Percentiles rank a stretch among this genome's conserved stretches.
These are phyloP conservation scores for Phylloscopus whistleri DNA, from an alignment of 2,113 vertebrate genomes.

Conservation along the genomic window DNA sequence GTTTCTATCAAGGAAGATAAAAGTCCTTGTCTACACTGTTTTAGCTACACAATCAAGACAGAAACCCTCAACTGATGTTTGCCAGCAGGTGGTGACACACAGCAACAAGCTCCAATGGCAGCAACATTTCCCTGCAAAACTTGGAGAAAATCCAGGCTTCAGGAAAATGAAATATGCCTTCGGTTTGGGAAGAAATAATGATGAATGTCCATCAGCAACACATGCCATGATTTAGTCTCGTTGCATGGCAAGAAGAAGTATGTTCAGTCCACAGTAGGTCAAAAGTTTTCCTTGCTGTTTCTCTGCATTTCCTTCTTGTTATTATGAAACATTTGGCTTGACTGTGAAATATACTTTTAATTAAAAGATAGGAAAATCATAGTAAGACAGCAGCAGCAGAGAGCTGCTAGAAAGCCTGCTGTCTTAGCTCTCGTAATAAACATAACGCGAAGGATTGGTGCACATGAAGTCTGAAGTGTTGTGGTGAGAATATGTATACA, in stretches of 20 bases:
- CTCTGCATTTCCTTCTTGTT: constrained; percentile 45
- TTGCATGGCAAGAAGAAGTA: constrained; percentile 37
- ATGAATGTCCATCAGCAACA: constrained; percentile 42
- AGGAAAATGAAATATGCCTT: constrained; percentile 59
- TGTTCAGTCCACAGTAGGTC: constrained; percentile 37
- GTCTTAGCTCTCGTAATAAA: constrained; percentile 4
- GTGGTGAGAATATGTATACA: not conserved
- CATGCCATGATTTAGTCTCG: not conserved
- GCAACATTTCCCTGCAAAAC: constrained; percentile 37
- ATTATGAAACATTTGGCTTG: constrained; percentile 53
- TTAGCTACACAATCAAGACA: not conserved
- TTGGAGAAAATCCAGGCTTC: constrained; percentile 59
- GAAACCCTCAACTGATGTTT: constrained; percentile 42
- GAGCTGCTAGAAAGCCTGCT: constrained; percentile 39
- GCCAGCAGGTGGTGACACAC: constrained; percentile 74
- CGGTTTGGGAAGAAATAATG: constrained; percentile 54
- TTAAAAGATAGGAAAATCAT: constrained; percentile 71
- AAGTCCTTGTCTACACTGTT: constrained; percentile 24
- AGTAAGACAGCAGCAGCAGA: constrained; percentile 38
- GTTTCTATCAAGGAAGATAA: constrained; percentile 49
- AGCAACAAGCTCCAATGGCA: constrained; percentile 62
- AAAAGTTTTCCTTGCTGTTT: constrained; percentile 51
- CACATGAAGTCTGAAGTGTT: not conserved
- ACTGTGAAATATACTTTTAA: constrained; percentile 63
- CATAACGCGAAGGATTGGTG: not conserved